Conservation (phyloP, 2,888 invertebrate genomes). For the Osmoderma eremita region DNA sequence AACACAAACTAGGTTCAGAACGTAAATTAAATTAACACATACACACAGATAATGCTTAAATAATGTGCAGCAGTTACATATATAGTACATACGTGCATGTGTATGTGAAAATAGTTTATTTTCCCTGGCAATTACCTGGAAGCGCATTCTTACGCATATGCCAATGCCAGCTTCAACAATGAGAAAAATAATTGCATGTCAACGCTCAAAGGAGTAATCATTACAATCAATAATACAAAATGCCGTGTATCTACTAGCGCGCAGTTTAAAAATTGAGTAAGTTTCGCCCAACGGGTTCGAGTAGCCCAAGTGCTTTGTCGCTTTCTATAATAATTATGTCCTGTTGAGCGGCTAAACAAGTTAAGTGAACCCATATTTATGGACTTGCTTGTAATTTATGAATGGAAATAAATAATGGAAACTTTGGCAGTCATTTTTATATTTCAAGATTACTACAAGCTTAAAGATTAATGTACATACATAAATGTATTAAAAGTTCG, state of each 20-base stretch:
- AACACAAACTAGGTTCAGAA: no score
- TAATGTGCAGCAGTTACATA: no score
- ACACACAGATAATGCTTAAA: no score
- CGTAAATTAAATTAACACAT: slow-evolving; percentile 23
- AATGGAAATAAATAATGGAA: background rate
- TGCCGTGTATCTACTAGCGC: background rate
- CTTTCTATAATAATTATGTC: slow-evolving; percentile 24
- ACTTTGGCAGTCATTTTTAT: no score
- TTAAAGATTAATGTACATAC: no score
- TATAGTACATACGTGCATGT: background rate
- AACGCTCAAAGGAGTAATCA: slow-evolving; percentile 22
- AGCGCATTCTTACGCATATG: no score
- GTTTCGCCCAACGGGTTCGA: slow-evolving; percentile 9
- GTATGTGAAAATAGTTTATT: slow-evolving; percentile 19
- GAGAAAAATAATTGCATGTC: slow-evolving; percentile 26
- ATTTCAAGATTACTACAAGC: no score
- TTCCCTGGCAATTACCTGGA: slow-evolving; percentile 17
- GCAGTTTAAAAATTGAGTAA: slow-evolving; percentile 22
- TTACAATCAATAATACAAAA: slow-evolving; percentile 30
- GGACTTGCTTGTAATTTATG: background rate
- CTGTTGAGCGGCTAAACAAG: slow-evolving; percentile 15
- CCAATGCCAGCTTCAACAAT: slow-evolving; percentile 7
- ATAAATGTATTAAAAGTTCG: no score
- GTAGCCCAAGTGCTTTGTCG: slow-evolving; percentile 4
- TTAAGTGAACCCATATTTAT: slow-evolving; percentile 15